phyloP scores from a whole-genome alignment of 92 coral and sea anemone genomes.

The Umimayanthus kanabou region DNA sequence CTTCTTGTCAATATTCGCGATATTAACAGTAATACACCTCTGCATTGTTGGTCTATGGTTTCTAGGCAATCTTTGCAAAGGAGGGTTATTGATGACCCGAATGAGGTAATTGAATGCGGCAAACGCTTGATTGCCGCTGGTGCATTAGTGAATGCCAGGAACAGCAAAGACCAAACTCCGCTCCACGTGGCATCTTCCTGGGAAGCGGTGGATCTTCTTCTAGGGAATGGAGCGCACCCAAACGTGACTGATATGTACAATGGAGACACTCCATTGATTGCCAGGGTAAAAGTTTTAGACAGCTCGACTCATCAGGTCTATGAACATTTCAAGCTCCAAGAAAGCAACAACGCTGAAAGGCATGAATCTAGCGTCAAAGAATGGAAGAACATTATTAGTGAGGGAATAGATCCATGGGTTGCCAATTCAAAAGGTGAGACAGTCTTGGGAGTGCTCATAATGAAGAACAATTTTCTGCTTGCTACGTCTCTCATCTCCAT shows the following conservation, averaged over 20 bases:
- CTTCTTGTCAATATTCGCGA: not conserved
- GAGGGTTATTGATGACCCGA: not conserved
- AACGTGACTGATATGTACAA: slow-evolving; percentile 20
- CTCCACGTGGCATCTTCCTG: slow-evolving; percentile 10
- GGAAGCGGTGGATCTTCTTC: not conserved
- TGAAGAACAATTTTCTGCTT: slow-evolving; percentile 14
- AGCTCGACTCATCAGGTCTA: not conserved
- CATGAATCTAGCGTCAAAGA: not conserved
- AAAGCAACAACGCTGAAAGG: not conserved
- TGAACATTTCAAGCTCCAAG: no score
- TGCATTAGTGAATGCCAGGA: slow-evolving; percentile 13
- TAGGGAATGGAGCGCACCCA: not conserved
- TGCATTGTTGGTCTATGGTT: not conserved
- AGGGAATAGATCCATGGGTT: slow-evolving; percentile 10
- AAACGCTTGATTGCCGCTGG: not conserved
- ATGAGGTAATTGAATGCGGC: not conserved
- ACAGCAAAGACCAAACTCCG: slow-evolving; percentile 1
- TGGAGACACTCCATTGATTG: slow-evolving; percentile 17
- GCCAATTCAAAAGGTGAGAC: slow-evolving; percentile 5
- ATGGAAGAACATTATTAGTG: not conserved
- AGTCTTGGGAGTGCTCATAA: slow-evolving; percentile 8
- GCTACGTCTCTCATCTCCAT: not conserved
- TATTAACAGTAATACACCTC: not conserved
- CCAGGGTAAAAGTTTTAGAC: not conserved
- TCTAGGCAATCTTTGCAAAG: not conserved